phyloP scores from a whole-genome alignment of 2,888 invertebrate genomes.

The Cerceris ruficornis region DNA sequence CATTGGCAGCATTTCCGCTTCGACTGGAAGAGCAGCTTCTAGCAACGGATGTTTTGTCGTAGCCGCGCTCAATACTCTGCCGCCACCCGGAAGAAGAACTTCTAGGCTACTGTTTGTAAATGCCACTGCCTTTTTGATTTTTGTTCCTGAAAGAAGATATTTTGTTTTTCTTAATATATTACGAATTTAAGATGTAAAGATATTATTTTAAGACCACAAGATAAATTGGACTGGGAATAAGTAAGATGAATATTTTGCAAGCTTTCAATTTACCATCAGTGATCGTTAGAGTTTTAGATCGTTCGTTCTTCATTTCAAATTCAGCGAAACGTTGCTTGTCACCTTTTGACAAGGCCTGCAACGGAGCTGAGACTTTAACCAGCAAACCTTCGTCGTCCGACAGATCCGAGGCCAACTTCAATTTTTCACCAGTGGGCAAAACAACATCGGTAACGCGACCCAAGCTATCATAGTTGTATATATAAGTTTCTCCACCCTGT shows the following conservation, averaged over 20 bases:
- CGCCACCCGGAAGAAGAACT: constrained; percentile 89
- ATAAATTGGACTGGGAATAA: not conserved
- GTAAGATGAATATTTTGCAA: no score
- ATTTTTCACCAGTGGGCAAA: constrained; percentile 95
- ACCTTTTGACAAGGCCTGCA: constrained; percentile 84
- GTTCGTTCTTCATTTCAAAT: constrained; percentile 85
- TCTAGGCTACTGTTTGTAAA: constrained; percentile 91
- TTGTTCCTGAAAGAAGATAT: constrained; percentile 74
- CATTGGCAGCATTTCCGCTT: constrained; percentile 95
- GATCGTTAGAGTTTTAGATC: constrained; percentile 87
- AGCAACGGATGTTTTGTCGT: constrained; percentile 91
- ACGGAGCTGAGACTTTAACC: constrained; percentile 86
- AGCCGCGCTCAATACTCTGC: constrained; percentile 89
- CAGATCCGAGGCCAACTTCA: constrained; percentile 90
- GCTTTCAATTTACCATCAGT: constrained; percentile 83
- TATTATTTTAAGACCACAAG: not conserved
- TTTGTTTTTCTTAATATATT: not conserved
- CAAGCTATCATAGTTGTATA: constrained; percentile 95
- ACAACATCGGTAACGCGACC: constrained; percentile 94
- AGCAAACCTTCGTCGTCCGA: constrained; percentile 90
- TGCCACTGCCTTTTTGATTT: constrained; percentile 89
- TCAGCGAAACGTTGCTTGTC: constrained; percentile 84
- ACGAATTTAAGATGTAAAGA: not conserved
- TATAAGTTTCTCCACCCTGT: constrained; percentile 92
- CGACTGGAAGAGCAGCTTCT: constrained; percentile 92